A percentile compares a stretch with the other conserved stretches of the same genome.
These are phyloP conservation scores for Hylaeus volcanicus DNA, from an alignment of 1,140 invertebrate genomes.

Conservation along the genomic window DNA sequence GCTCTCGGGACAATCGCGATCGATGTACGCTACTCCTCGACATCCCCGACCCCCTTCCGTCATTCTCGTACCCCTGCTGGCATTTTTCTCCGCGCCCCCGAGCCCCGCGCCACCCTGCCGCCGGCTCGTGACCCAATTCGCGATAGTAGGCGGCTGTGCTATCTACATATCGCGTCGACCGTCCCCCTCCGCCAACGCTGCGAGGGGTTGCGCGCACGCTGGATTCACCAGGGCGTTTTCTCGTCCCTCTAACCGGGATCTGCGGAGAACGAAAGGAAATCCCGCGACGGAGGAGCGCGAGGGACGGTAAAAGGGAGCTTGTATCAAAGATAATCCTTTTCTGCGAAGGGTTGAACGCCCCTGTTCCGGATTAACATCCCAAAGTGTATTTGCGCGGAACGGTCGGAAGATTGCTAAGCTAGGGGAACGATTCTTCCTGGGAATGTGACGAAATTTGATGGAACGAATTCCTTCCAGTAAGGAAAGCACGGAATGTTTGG, in stretches of 20 bases:
- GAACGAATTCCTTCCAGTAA: too few relatives aligned
- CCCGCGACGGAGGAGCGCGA: neutral
- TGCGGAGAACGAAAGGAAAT: neutral
- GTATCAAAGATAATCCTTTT: neutral
- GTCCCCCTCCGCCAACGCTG: conserved; percentile 9
- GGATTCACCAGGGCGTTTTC: conserved; percentile 31
- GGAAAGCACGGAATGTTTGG: too few relatives aligned
- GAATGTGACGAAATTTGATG: too few relatives aligned
- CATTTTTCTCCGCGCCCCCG: conserved; percentile 47
- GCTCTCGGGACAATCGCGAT: conserved; percentile 45
- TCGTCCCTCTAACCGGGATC: neutral
- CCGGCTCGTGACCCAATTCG: conserved; percentile 61
- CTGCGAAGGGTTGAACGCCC: conserved; percentile 41
- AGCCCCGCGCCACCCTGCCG: neutral
- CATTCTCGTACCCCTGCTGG: conserved; percentile 46
- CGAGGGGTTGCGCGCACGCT: conserved; percentile 28
- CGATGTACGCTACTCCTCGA: conserved; percentile 26
- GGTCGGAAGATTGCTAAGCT: neutral
- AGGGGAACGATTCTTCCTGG: neutral
- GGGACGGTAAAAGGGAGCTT: conserved; percentile 3
- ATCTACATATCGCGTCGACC: conserved; percentile 40
- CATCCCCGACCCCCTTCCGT: conserved; percentile 15
- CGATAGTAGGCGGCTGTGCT: conserved; percentile 44
- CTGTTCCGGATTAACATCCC: conserved; percentile 43
- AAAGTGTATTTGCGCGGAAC: neutral